Percentiles rank a stretch among this genome's conserved stretches.
phyloP scores from a whole-genome alignment of 2,113 vertebrate species.

The Platichthys flesus region DNA sequence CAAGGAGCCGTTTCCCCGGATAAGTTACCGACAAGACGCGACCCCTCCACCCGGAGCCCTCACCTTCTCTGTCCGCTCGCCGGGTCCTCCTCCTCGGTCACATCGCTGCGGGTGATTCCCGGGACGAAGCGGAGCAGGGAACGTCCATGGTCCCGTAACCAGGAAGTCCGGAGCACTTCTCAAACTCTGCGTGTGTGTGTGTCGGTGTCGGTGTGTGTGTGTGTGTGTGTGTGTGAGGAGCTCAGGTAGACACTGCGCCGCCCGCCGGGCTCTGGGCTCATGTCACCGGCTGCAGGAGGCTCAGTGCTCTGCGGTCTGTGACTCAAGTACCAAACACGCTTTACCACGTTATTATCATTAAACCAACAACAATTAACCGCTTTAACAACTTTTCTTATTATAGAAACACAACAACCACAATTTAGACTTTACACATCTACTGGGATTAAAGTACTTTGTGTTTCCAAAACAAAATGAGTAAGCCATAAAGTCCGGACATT shows the following conservation, averaged over 20 bases:
- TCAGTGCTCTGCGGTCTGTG: too few species aligned
- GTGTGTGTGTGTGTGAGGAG: neutral
- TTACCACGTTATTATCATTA: too few species aligned
- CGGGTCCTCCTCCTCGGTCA: conserved; percentile 47
- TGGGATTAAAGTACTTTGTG: too few species aligned
- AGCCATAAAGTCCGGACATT: too few species aligned
- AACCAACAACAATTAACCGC: too few species aligned
- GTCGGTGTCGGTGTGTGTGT: neutral
- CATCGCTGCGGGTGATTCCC: conserved; percentile 49
- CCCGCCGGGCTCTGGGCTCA: conserved; percentile 64
- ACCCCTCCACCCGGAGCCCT: neutral
- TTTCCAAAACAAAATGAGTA: too few species aligned
- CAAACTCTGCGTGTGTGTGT: neutral
- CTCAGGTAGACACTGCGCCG: conserved; percentile 81
- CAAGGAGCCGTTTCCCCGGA: conserved; percentile 8
- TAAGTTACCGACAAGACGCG: neutral
- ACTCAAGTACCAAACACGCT: too few species aligned
- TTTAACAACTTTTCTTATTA: too few species aligned
- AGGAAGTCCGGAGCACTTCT: conserved; percentile 81
- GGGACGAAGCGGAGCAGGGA: conserved; percentile 36
- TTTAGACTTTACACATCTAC: too few species aligned
- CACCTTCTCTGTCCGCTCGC: conserved; percentile 66
- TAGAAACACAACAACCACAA: too few species aligned
- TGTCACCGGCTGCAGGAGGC: neutral
- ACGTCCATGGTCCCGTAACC: conserved; percentile 75